Evolutionary conservation across 2,797 vertebrate species (phyloP), one percentile per base, ranked within the genome.

Genomic region (Enteromius mattozi): DNA sequence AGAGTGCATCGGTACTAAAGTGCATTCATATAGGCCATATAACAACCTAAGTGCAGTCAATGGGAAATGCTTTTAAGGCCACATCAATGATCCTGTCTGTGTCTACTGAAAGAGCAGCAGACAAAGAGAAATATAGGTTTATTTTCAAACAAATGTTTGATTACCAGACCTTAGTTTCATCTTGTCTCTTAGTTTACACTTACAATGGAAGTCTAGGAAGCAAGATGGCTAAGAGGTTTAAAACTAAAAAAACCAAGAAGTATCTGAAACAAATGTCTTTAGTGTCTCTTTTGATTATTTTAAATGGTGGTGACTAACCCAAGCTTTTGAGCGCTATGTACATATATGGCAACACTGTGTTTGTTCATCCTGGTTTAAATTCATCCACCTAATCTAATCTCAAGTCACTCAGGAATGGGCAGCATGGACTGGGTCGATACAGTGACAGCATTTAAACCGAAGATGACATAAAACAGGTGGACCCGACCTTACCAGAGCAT

Each of bases 401-500:
- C 24, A 54, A 68, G 19, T 30, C 27, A 68, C 42, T 35, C 3
- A 37, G 33, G 30, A 76, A 49, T 68, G 19, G 59, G 24, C 61
- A 33, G 42, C 33, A 16, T 9, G 2, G 21, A 5, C 68, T 42
- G 4, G 51, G 33, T 40, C 16, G 6, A 3, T 24, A 40, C 40
- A 2, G 12, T 10, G 74, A 40, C 3, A 5, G 51, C 21, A 76
- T 24, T n/a, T n/a, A 33, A 35, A 49, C n/a, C 7, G 6, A 24
- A 10, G 47, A 51, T 17, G 7, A 71, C 27, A 27, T 17, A 54
- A 47, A 76, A 21, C 78, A 66, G 42, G 16, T 65, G 19, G 8
- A 56, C 47, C 16, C 27, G 82, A 56, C 78, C 97, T 97, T 94
- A 99, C 98, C 97, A 98, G 90, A 37, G 91, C 33, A 21, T 94